Base-by-base conservation (phyloP, 2,113 vertebrate genomes). In the Chrysochloris asiatica region DNA sequence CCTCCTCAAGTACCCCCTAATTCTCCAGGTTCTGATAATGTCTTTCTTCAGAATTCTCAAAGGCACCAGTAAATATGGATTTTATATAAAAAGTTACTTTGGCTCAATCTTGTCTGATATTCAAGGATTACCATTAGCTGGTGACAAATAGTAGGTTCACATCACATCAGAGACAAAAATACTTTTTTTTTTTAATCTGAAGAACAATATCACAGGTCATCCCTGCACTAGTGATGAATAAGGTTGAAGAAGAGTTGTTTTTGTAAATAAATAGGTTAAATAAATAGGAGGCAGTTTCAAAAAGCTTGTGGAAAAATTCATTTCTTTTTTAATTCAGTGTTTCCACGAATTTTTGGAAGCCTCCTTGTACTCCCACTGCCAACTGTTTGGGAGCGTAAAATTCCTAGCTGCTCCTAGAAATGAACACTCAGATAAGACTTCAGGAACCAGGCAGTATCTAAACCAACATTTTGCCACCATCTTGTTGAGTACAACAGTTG, bases 41-140 rank as follows among this genome's bases (percentile, higher is more conserved):
- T 79, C 78, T 54, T 75, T 76, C 26, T 16, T 50, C 16, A n/a
- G 52, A 71, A 63, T 47, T 43, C 67, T 63, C 4, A 6, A 84
- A 94, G 21, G 47, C 56, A 43, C 71, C 5, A 43, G 48, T n/a
- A 82, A 76, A 38, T 83, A 71, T 4, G 52, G 17, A 88, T 71
- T 84, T 82, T 90, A 30, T 54, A 61, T 36, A 61, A 86, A 67
- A 61, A 61, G 22, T 52, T 45, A 71, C 59, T 83, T 48, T 77
- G 83, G 28, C 33, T 91, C 41, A 83, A 71, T 7, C 54, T 67
- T 81, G 43, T 79, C 80, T 93, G n/a, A 90, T 77, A 59, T 3
- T 77, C 52, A 88, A 86, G 76, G 73, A 73, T 73, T 85, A 85
- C 69, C 52, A 83, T 47, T 67, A 76, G 45, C 41, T 77, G 63